Evolutionary conservation across 2,113 vertebrate genomes (phyloP).

Genomic region (Mormoops blainvillei): DNA sequence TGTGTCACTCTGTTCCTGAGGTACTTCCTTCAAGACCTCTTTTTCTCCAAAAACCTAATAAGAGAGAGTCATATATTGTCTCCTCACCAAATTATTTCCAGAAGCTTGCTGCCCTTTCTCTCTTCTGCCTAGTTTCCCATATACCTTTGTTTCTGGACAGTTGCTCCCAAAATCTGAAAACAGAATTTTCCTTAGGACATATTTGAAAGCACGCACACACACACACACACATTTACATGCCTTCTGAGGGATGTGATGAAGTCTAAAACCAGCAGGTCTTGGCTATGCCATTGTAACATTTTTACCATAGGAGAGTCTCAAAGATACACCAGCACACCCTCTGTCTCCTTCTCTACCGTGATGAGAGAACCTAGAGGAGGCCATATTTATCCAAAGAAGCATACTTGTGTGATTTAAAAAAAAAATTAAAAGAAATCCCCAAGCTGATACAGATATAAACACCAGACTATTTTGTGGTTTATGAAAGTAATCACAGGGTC

Average conservation of each 20-base stretch:
- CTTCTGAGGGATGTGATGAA: neutral
- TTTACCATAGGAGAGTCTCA: neutral
- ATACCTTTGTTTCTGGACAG: neutral
- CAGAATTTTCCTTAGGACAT: neutral
- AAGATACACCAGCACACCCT: neutral
- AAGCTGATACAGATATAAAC: neutral
- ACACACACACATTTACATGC: neutral
- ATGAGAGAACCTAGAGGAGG: neutral
- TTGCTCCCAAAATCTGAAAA: neutral
- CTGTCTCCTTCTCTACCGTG: neutral
- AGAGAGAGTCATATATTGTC: neutral
- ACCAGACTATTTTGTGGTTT: neutral
- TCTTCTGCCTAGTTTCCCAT: neutral
- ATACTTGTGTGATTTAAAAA: neutral
- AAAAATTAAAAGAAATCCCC: neutral
- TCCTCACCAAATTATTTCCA: neutral
- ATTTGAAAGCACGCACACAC: neutral
- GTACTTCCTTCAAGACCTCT: neutral
- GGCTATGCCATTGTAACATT: too few relatives aligned
- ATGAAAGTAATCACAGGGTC: neutral
- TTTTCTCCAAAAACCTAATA: neutral
- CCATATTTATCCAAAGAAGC: neutral
- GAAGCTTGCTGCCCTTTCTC: neutral
- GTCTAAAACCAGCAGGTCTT: neutral
- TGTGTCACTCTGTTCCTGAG: neutral